Percentiles rank a stretch among this genome's conserved stretches.
These are phyloP conservation scores for Entomyzon cyanotis DNA, from an alignment of 2,113 vertebrate genomes.

Conservation along the genomic window DNA sequence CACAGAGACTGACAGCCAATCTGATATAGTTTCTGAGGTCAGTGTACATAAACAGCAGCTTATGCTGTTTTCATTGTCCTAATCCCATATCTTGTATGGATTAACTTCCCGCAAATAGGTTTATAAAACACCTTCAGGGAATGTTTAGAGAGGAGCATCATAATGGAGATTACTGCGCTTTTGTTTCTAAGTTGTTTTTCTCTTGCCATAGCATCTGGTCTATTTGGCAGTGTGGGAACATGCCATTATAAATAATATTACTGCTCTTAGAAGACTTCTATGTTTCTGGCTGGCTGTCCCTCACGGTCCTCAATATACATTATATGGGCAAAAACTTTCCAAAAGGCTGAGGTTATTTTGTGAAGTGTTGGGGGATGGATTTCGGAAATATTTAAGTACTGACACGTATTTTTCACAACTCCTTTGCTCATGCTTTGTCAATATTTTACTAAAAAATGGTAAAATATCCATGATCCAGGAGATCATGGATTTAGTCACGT, in stretches of 20 bases:
- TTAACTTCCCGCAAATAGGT: slow-evolving; percentile 38
- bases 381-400: neutral
- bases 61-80: neutral
- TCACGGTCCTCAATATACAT: neutral
- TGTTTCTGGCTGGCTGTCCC: neutral
- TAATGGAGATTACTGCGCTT: neutral
- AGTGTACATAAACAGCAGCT: slow-evolving; percentile 9
- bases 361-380: neutral
- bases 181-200: slow-evolving; percentile 2
- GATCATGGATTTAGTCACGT: neutral
- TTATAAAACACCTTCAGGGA: slow-evolving; percentile 23
- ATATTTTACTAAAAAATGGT: neutral
- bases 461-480: neutral
- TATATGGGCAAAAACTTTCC: neutral
- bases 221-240: neutral
- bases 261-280: neutral
- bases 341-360: neutral
- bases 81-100: neutral
- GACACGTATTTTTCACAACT: neutral
- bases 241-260: neutral
- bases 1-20: neutral
- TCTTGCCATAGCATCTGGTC: neutral
- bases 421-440: neutral
- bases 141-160: neutral
- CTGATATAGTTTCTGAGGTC: slow-evolving; percentile 18